Evolutionary conservation across 2,888 invertebrate species (phyloP).

Genomic region (Pristionchus arcanus): DNA sequence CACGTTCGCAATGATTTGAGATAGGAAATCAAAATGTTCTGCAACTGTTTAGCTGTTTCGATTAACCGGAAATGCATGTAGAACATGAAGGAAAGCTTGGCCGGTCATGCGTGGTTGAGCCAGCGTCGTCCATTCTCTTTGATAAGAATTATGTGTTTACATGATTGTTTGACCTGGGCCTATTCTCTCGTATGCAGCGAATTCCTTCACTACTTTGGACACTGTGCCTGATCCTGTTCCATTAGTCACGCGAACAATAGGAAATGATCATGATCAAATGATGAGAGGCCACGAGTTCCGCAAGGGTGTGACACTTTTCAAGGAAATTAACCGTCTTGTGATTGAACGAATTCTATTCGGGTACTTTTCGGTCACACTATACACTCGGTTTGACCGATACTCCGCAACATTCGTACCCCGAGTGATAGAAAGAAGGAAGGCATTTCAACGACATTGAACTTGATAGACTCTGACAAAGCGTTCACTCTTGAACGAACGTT

Average conservation of each 20-base stretch:
- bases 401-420: background rate
- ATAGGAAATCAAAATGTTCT: no score
- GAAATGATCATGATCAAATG: conserved; percentile 30
- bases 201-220: conserved; percentile 15
- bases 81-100: no score
- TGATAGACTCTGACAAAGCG: background rate
- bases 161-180: background rate
- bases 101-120: no score
- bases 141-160: background rate
- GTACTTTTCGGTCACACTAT: conserved; percentile 20
- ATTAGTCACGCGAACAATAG: conserved; percentile 27
- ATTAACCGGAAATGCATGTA: no score
- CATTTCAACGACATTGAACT: conserved; percentile 37
- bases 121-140: background rate
- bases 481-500: background rate
- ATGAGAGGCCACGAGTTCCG: background rate
- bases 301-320: conserved; percentile 33
- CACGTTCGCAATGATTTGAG: no score
- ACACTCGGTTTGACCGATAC: conserved; percentile 1
- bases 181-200: background rate
- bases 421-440: background rate
- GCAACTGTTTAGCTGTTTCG: no score
- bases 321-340: background rate
- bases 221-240: background rate
- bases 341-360: background rate